Evolutionary conservation across 2,888 invertebrate genomes (phyloP).

Genomic region (Caenorhabditis sp.): DNA sequence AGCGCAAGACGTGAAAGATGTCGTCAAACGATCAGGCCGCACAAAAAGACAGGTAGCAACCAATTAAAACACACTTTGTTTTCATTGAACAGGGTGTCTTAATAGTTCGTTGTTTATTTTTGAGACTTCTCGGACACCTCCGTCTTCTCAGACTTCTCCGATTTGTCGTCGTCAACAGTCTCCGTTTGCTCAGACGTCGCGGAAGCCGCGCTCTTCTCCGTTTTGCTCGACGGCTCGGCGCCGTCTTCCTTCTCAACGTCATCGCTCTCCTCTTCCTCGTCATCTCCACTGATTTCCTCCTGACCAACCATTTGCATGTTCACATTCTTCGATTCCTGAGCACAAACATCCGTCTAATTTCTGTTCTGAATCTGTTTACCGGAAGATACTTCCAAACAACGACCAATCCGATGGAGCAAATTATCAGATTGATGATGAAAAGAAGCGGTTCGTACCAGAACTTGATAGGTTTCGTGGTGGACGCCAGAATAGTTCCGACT

Average conservation of each 20-base stretch:
- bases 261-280: not conserved
- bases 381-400: constrained; percentile 31
- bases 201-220: not conserved
- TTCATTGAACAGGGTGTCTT: too few species aligned
- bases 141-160: not conserved
- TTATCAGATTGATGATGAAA: constrained; percentile 31
- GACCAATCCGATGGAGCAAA: constrained; percentile 16
- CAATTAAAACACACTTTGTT: too few species aligned
- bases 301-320: constrained; percentile 39
- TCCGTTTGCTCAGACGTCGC: not conserved
- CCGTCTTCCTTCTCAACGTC: not conserved
- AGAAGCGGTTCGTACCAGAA: constrained; percentile 41
- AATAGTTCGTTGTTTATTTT: not conserved
- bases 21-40: constrained; percentile 67
- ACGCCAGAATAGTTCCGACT: constrained; percentile 39
- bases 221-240: not conserved
- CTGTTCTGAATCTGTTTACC: not conserved
- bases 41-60: constrained; percentile 63
- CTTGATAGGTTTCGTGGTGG: constrained; percentile 43
- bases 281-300: constrained; percentile 21
- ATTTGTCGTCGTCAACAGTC: not conserved
- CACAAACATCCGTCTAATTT: not conserved
- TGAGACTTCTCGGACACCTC: constrained; percentile 18
- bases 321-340: constrained; percentile 41
- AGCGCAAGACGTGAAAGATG: constrained; percentile 49